Evolutionary conservation across 1,140 invertebrate species (phyloP), one percentile per base, ranked within the genome.

Genomic region (Tenebrio molitor): DNA sequence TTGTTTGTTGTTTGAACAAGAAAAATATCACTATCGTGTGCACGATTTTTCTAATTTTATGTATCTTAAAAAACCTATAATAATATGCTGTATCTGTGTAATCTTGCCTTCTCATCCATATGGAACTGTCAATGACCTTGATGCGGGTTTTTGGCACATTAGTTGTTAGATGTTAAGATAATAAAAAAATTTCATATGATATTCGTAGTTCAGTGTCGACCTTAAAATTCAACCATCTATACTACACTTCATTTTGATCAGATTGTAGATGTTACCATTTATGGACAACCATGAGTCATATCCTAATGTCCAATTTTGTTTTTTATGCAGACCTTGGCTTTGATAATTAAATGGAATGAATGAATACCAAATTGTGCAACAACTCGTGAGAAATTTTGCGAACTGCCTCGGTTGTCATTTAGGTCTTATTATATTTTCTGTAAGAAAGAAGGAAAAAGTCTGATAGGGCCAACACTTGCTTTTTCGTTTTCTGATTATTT

Each of bases 291-390:
- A 29, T 69, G 66, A 69, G 14, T 69, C 66, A 69, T 36, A 23
- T n/a, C n/a, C n/a, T n/a, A n/a, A 10, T 50, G 14, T n/a, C 14
- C 19, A 29, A 39, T 7, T 53, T 16, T 36, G 29, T 64, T 44
- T 62, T 29, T 41, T 71, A 17, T 19, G 19, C 12, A 62, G 53
- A 64, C 53, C 58, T 71, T 71, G 69, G 53, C 21, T 71, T 42
- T 42, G 53, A 71, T 71, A 71, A 71, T 70, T 69, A 69, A 71
- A 34, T 44, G 6, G 16, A 69, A 71, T 71, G 58, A 71, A 71
- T 71, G 69, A 64, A 71, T 71, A 71, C 23, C 12, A 71, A 71
- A 64, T 69, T 23, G 23, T 42, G 15, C 15, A 66, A 66, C 36
- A 42, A 17, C 23, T 65, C 34, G 62, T 65, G 34, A 65, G 63